These are phyloP conservation scores for Sapajus apella DNA, from an alignment of 2,113 vertebrate species.

Conservation along the genomic window DNA sequence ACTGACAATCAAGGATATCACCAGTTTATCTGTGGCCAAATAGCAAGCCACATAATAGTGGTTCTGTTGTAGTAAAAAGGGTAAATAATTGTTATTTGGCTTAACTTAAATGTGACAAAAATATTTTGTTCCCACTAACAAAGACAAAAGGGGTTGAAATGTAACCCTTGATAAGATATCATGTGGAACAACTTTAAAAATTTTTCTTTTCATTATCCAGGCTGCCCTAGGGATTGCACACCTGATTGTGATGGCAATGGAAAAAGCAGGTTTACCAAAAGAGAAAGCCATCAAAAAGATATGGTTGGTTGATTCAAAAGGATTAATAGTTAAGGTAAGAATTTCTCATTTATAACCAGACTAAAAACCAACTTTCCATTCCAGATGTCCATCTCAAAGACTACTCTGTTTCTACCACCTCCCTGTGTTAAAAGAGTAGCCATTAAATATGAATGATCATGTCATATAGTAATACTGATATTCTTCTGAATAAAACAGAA, in stretches of 20 bases:
- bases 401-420: neutral
- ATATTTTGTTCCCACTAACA: neutral
- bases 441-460: too few species aligned
- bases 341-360: conserved; percentile 13
- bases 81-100: neutral
- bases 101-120: conserved; percentile 43
- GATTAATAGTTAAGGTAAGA: conserved; percentile 96
- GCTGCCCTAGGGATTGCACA: conserved; percentile 97
- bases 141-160: neutral
- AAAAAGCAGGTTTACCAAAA: conserved; percentile 91
- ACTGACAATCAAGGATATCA: neutral
- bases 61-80: neutral
- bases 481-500: neutral
- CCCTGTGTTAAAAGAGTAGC: neutral
- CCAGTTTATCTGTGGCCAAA: conserved; percentile 6
- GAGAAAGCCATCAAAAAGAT: conserved; percentile 90
- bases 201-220: conserved; percentile 77
- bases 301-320: conserved; percentile 99
- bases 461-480: neutral
- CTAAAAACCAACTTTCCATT: neutral
- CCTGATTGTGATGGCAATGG: conserved; percentile 95
- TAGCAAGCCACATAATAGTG: neutral
- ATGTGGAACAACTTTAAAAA: neutral
- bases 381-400: neutral
- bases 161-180: neutral